Base-by-base conservation (phyloP, 2,888 invertebrate species). In the Caenorhabditis sp. region DNA sequence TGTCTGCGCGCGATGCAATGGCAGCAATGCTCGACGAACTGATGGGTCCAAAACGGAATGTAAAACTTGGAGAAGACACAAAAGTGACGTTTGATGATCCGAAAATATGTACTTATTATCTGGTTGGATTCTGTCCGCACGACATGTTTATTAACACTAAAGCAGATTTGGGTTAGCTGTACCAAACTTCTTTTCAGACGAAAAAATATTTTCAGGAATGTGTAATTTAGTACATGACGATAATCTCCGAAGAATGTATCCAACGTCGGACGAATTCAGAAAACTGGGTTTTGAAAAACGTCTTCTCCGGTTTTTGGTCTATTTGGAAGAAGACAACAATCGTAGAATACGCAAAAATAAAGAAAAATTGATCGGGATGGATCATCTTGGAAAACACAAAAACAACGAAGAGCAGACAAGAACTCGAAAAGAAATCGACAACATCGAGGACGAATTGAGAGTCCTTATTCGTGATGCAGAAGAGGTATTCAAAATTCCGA, bases 61-160 rank as follows among this genome's bases (percentile, higher is more conserved):
- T 81, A 1, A 75, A 79, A 27, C 65, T 79, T 14, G 79, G 79
- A 23, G 66, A 67, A 26, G 77, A 77, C 43, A 73, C 69, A 1
- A 73, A 75, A 57, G 76, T 79, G 2, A 59, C 70, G 1, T 79
- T 73, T 51, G 77, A 79, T 53, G 85, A 87, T 83, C 85, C 92
- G 55, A 91, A 97, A 95, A 95, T 95, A 84, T 99, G 97, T 89
- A 95, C 95, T 89, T 93, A 94, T 88, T 95, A 93, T 89, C 91
- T 97, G 89, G 96, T 95, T 19, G 95, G 94, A 87, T 99, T 97
- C 89, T 99, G 99, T 88, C 99, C 99, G 0, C 95, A 97, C 88
- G 97, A 99, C 88, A 91, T 99, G 76, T 99, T 99, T 90, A 94
- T 95, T 36, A 99, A 99, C 88, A 99, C 99, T 1, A 92, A 96